Conservation (phyloP, 1,140 invertebrate species). For the Steinernema feltiae region DNA sequence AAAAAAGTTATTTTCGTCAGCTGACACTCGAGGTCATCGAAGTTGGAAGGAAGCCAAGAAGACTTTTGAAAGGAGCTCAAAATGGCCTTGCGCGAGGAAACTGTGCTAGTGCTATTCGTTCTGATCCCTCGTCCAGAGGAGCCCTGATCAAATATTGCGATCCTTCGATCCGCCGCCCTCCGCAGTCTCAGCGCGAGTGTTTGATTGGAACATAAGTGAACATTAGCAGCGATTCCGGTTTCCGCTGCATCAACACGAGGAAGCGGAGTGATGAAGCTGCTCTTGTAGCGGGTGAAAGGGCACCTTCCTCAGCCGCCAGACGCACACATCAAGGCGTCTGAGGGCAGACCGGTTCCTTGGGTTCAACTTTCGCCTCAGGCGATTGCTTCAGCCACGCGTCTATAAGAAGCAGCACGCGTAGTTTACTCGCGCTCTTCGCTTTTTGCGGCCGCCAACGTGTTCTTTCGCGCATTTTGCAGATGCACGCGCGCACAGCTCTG, state of each 20-base stretch:
- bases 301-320: background rate
- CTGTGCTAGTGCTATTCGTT: too few species aligned
- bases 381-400: background rate
- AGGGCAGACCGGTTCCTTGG: background rate
- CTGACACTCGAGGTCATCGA: background rate
- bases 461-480: too few species aligned
- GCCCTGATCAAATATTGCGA: too few species aligned
- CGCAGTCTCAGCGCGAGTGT: background rate
- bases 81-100: background rate
- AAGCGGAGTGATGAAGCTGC: background rate
- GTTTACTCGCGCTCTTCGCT: too few species aligned
- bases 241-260: background rate
- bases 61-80: background rate
- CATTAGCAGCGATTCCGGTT: background rate
- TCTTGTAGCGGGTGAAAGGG: slow-evolving; percentile 4
- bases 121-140: too few species aligned
- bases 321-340: background rate
- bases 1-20: background rate
- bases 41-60: background rate
- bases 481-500: too few species aligned
- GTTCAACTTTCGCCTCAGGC: background rate
- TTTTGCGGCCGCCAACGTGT: background rate
- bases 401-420: background rate
- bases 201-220: slow-evolving; percentile 1
- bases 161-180: too few species aligned